A percentile compares a stretch with the other conserved stretches of the same genome.
These are phyloP conservation scores for Dryocosmus kuriphilus DNA, from an alignment of 2,888 invertebrate species.

Conservation along the genomic window DNA sequence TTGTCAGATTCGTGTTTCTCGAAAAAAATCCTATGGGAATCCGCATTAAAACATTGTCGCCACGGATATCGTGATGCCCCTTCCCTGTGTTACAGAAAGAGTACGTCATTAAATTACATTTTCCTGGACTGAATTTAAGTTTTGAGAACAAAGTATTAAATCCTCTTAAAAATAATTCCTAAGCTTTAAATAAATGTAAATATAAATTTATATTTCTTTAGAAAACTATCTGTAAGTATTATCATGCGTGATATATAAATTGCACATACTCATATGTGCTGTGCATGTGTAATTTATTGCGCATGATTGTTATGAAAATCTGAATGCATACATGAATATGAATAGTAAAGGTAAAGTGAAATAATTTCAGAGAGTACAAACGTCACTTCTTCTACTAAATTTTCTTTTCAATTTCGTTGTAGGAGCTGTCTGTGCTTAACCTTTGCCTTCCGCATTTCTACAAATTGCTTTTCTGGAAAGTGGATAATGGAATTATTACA, in stretches of 20 bases:
- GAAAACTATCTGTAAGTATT: neutral
- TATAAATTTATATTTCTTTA: neutral
- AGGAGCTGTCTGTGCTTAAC: constrained; percentile 13
- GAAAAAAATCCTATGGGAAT: too few relatives aligned
- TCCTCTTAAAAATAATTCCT: too few relatives aligned
- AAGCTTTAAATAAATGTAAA: neutral
- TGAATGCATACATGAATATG: neutral
- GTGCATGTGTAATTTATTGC: neutral
- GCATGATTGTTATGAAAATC: constrained; percentile 1
- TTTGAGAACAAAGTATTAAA: too few relatives aligned
- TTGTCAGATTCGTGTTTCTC: too few relatives aligned
- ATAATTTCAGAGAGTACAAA: neutral
- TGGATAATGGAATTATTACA: constrained; percentile 10
- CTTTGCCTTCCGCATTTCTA: constrained; percentile 30
- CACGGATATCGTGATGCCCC: too few relatives aligned
- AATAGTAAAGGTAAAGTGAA: constrained; percentile 3
- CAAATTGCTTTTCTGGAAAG: constrained; percentile 39
- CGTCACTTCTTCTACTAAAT: constrained; percentile 10
- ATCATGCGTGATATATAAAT: neutral
- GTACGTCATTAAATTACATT: too few relatives aligned
- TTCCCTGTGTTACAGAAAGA: too few relatives aligned
- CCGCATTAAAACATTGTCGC: too few relatives aligned
- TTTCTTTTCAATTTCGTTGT: constrained; percentile 35
- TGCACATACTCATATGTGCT: neutral
- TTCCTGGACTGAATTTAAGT: too few relatives aligned